Evolutionary conservation across 1,140 invertebrate species (phyloP), one percentile per base, ranked within the genome.

Genomic region (Procambarus clarkii): DNA sequence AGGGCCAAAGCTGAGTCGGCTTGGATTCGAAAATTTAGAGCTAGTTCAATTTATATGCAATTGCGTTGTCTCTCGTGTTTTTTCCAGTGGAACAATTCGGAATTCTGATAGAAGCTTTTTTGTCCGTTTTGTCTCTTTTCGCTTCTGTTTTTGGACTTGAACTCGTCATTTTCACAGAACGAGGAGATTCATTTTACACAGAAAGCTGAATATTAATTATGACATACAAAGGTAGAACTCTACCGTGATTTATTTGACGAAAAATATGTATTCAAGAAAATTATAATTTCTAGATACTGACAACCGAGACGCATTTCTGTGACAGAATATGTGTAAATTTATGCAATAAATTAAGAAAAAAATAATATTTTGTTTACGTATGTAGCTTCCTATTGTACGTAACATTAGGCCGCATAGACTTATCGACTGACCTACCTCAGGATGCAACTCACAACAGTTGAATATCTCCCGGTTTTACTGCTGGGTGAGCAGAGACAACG

Each of bases 1-100:
- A 64, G 60, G 60, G 60, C 1, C 60, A 64, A 64, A 64, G 60
- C 18, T 64, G 60, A 64, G 60, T 64, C 60, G 60, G 60, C 60
- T 64, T 64, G 60, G 60, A 64, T 64, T 74, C n/a, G 69, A 74
- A 74, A 74, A 74, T 74, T 34, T 74, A 74, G 69, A 74, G 24
- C 69, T 74, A 34, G 69, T 74, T 34, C 69, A 74, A 34, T 74
- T 34, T 74, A 74, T 74, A 74, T 74, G 69, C 24, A 74, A 74
- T 74, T 34, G 69, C 69, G 69, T 74, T 74, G 24, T 74, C 60
- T 64, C 13, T 64, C 60, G 60, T 64, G 60, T 64, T 64, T 64
- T 64, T 64, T 64, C 60, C 60, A 64, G 60, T 13, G 60, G 60
- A 64, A 64, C 60, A 64, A 64, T 64, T 64, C 60, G 60, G 60